Base-by-base conservation (phyloP, 2,888 invertebrate species). In the Epinotia nisella region DNA sequence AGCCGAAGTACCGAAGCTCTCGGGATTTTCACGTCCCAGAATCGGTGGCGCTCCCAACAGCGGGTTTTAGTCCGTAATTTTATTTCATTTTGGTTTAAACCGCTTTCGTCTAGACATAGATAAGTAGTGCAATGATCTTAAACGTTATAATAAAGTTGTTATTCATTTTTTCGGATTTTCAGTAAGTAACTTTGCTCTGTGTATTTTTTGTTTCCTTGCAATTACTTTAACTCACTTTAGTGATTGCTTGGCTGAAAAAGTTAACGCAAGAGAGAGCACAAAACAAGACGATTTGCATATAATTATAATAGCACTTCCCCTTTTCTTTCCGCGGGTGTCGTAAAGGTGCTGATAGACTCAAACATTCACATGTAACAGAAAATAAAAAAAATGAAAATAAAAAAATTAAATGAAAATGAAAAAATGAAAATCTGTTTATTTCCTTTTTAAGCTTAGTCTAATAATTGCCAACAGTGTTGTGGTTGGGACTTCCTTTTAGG, bases 1-100 rank as follows among this genome's bases (percentile, higher is more conserved):
- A 24, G 51, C 35, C 35, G 24, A 62, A 62, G 66, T 41, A 41
- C 11, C 29, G 49, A 39, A 53, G 41, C 39, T 19, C 65, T 10
- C n/a, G 21, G 11, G 66, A 65, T 15, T 35, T 35, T 24, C 11
- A 10, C 35, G 59, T 11, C 10, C 35, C n/a, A 49, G 49, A 49
- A 49, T 49, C 39, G 21, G n/a, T 41, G 24, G 41, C 55, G n/a
- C 24, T 10, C 11, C 15, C 21, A 55, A 65, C 53, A 21, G 21
- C 41, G 4, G 39, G 66, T 3, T 21, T 65, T 55, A 66, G n/a
- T 65, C 19, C 9, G 55, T 56, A 41, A 56, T 66, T 66, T 56
- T 66, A 66, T 66, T 56, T 66, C n/a, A 66, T 56, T 66, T 41
- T 55, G 55, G 66, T 41, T 56, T n/a, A n/a, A 24, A 24, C 66